These are phyloP conservation scores for Pteropus rufus DNA, from an alignment of 2,797 vertebrate genomes.

Conservation along the genomic window DNA sequence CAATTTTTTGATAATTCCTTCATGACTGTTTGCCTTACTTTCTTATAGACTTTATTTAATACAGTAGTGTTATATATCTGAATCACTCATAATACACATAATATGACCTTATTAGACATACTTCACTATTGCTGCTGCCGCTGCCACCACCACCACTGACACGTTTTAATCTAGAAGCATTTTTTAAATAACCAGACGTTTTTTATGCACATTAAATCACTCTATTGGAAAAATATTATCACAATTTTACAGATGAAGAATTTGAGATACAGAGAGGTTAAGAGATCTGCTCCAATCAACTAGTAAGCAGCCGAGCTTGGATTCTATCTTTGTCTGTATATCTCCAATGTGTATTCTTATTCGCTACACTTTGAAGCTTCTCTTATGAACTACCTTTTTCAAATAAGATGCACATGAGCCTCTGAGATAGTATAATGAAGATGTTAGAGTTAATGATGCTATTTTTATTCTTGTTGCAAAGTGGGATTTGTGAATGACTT, in stretches of 20 bases:
- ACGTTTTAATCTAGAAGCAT: neutral
- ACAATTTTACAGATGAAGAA: neutral
- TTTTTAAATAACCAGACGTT: neutral
- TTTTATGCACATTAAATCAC: neutral
- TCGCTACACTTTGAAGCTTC: neutral
- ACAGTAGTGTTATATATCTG: neutral
- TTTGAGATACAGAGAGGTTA: neutral
- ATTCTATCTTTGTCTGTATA: neutral
- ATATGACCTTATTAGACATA: neutral
- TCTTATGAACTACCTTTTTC: neutral
- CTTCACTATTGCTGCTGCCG: neutral
- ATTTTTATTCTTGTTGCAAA: neutral
- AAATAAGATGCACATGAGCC: neutral
- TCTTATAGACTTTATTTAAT: neutral
- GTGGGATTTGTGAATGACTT: neutral
- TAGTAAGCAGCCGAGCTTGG: neutral
- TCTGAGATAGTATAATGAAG: neutral
- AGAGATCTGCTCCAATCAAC: neutral
- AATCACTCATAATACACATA: neutral
- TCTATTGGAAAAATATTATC: neutral
- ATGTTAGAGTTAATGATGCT: neutral
- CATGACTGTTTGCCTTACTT: neutral
- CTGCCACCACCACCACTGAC: too few relatives aligned
- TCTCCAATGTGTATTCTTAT: neutral
- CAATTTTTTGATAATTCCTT: neutral